Base-by-base conservation (phyloP, 2,113 vertebrate species). In the Butorides virescens region DNA sequence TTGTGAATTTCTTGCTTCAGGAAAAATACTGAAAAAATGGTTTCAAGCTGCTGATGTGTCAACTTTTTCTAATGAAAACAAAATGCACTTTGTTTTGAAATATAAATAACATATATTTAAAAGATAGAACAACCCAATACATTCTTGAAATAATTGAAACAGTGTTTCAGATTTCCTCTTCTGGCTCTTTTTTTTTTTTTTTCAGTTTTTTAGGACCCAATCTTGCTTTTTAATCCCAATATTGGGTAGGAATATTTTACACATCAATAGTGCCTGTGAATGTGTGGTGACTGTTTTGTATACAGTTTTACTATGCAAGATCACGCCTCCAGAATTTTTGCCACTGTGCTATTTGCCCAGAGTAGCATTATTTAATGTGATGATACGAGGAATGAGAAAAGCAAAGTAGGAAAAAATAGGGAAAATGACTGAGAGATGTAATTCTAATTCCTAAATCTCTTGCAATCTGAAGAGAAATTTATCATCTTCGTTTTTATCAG, bases 361-460 rank as follows among this genome's bases (percentile, higher is more conserved):
- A 92, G 16, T 49, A 32, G n/a, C 59, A 50, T 71, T 88, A 91
- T 91, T 95, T 87, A 91, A 30, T 47, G 32, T 44, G 46, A 62
- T 92, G 74, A 88, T 92, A 61, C 92, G 58, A 76, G 44, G 70
- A 88, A 83, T 30, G 39, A 92, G 74, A 75, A 87, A 68, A 79
- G 47, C 59, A 68, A 86, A 87, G 53, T 16, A 50, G 62, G 23
- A 58, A 36, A 68, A 86, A 89, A 50, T 16, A 47, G 62, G 23
- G 55, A 36, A 75, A 90, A 78, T 67, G 15, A 76, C 76, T 61
- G 71, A 82, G 25, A 49, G 15, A 49, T 1, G 0, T 90, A 94
- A 76, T 90, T 94, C 76, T 75, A 92, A 88, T 67, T 82, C 82
- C 88, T 78, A 84, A 93, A 96, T 97, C 94, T 55, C 82, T 58